Percentiles rank a stretch among this genome's conserved stretches.
phyloP scores from a whole-genome alignment of 2,797 vertebrate species.

The Borostomias antarcticus region DNA sequence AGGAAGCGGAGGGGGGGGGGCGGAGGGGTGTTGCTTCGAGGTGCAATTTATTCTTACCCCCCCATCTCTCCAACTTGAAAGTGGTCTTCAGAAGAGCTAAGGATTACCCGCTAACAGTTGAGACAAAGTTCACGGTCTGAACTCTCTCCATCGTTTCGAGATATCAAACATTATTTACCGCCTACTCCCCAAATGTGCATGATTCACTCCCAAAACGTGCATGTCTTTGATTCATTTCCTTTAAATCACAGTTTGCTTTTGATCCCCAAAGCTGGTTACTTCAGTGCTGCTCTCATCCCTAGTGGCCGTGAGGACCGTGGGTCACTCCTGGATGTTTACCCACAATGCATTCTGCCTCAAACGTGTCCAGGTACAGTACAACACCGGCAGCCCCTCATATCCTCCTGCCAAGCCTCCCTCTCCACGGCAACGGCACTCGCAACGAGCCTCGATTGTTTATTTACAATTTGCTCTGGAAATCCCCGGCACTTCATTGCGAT shows the following conservation, averaged over 20 bases:
- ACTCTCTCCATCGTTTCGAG: constrained; percentile 42
- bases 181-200: constrained; percentile 40
- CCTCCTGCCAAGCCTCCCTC: constrained; percentile 53
- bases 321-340: too few species aligned
- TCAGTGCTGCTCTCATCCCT: constrained; percentile 38
- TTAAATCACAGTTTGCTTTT: background rate
- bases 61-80: constrained; percentile 72
- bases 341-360: constrained; percentile 12
- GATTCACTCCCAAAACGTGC: constrained; percentile 31
- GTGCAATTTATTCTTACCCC: constrained; percentile 78
- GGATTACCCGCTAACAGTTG: constrained; percentile 67
- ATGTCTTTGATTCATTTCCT: background rate
- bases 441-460: constrained; percentile 73
- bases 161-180: constrained; percentile 67
- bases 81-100: constrained; percentile 73
- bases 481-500: constrained; percentile 66
- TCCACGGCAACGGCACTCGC: constrained; percentile 41
- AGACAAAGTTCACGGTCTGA: constrained; percentile 42
- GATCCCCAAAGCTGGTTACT: constrained; percentile 13
- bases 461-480: constrained; percentile 78
- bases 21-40: constrained; percentile 63
- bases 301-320: constrained; percentile 44
- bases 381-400: background rate
- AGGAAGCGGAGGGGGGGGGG: constrained; percentile 50
- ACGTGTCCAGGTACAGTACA: constrained; percentile 4